Percentiles rank a stretch among this genome's conserved stretches.
Conservation (phyloP, 2,113 vertebrate species). For the Brachyistius frenatus region DNA sequence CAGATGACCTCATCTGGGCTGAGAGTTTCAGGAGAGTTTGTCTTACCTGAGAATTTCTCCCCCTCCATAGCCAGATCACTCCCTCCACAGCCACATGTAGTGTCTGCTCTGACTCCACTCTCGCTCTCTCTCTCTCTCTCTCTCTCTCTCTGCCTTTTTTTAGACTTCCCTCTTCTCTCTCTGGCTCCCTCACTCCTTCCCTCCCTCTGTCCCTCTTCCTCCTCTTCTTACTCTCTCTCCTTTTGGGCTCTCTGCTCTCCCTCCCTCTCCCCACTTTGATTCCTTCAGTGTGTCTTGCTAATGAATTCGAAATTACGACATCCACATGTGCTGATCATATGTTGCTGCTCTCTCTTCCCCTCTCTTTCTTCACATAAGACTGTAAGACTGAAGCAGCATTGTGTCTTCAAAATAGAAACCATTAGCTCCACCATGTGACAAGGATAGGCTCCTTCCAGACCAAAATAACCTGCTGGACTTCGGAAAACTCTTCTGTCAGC, state of each 20-base stretch:
- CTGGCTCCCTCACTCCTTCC: constrained; percentile 55
- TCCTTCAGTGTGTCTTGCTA: constrained; percentile 93
- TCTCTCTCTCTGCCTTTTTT: constrained; percentile 68
- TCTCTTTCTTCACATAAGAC: constrained; percentile 42
- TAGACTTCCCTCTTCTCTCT: constrained; percentile 69
- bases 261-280: constrained; percentile 84
- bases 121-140: constrained; percentile 31
- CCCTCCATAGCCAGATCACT: constrained; percentile 91
- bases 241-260: constrained; percentile 40
- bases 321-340: constrained; percentile 97
- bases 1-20: not conserved
- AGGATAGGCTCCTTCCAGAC: constrained; percentile 60
- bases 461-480: constrained; percentile 76
- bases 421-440: constrained; percentile 79
- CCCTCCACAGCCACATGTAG: constrained; percentile 89
- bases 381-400: constrained; percentile 89
- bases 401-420: constrained; percentile 86
- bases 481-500: constrained; percentile 63
- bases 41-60: constrained; percentile 97
- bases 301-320: constrained; percentile 92
- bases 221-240: constrained; percentile 59
- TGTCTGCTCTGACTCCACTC: constrained; percentile 80
- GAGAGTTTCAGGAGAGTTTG: constrained; percentile 43
- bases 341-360: constrained; percentile 61
- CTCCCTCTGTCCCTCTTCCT: constrained; percentile 65